Evolutionary conservation across 2,113 vertebrate genomes (phyloP).

Genomic region (Tetrax tetrax): DNA sequence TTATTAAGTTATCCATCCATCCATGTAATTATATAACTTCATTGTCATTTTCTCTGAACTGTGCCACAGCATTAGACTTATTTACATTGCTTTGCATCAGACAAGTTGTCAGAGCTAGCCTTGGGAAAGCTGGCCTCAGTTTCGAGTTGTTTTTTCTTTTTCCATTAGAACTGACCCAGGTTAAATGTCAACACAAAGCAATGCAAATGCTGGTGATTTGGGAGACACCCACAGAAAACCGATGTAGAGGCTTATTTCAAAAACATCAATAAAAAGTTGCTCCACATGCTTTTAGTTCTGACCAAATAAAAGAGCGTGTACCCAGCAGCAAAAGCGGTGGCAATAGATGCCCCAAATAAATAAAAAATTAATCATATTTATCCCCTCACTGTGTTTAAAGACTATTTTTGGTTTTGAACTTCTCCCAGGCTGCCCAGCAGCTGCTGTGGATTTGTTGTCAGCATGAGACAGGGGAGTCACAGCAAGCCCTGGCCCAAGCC

Average conservation of each 20-base stretch:
- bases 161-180: background rate
- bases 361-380: background rate
- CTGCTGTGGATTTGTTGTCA: background rate
- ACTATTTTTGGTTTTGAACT: background rate
- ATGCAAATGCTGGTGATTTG: background rate
- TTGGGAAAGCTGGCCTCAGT: background rate
- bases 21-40: background rate
- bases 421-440: background rate
- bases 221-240: background rate
- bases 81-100: background rate
- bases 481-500: background rate
- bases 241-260: background rate
- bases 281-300: background rate
- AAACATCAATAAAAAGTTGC: background rate
- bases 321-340: background rate
- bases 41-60: background rate
- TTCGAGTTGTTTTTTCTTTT: background rate
- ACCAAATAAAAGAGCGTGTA: background rate
- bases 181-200: background rate
- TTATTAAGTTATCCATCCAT: background rate
- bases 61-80: background rate
- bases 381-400: background rate
- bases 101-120: accelerated
- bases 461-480: accelerated
- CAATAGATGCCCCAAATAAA: background rate